Conservation (phyloP, 2,797 vertebrate genomes). For the Pseudotriccus pelzelni region DNA sequence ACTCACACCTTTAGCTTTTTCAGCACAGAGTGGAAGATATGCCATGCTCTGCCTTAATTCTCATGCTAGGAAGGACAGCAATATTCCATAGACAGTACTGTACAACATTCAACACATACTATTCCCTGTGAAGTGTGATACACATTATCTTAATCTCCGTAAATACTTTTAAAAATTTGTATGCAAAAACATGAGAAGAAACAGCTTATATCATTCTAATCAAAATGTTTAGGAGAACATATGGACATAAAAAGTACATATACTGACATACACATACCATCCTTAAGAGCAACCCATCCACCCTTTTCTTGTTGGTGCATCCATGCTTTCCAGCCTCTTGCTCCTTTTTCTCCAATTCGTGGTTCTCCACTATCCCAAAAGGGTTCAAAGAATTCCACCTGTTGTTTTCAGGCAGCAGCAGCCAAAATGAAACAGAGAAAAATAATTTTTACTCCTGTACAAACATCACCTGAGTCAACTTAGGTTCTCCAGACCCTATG, state of each 20-base stretch:
- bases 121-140: not conserved
- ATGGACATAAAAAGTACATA: not conserved
- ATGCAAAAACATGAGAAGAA: not conserved
- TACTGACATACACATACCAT: constrained; percentile 72
- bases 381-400: constrained; percentile 97
- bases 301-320: constrained; percentile 95
- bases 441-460: not conserved
- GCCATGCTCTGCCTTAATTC: not conserved
- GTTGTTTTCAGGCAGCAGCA: not conserved
- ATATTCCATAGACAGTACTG: not conserved
- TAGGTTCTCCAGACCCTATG: not conserved
- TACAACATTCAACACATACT: not conserved
- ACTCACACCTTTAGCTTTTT: not conserved
- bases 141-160: not conserved
- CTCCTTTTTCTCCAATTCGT: constrained; percentile 88
- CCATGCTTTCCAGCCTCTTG: constrained; percentile 94
- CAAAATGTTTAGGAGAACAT: not conserved
- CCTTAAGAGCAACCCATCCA: constrained; percentile 87
- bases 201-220: not conserved
- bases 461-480: not conserved
- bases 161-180: not conserved
- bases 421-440: not conserved
- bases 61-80: not conserved
- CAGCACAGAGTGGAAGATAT: not conserved
- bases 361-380: constrained; percentile 98